These are phyloP conservation scores for Thyatira batis DNA, from an alignment of 2,888 invertebrate species.

Conservation along the genomic window DNA sequence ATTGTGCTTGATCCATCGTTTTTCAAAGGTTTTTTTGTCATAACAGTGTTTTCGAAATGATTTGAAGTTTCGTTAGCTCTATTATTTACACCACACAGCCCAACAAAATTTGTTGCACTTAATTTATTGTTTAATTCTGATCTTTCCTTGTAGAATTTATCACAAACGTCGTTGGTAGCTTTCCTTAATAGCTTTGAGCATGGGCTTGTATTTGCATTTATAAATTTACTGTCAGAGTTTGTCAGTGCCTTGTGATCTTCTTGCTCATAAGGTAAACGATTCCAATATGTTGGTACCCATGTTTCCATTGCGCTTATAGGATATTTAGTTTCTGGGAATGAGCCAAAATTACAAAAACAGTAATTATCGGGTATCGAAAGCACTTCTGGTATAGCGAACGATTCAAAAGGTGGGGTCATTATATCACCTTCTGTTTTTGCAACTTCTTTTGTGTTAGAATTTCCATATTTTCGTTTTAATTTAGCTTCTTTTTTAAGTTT, in stretches of 20 bases:
- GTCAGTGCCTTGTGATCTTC: constrained; percentile 6
- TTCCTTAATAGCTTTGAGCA: background rate
- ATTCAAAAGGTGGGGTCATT: background rate
- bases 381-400: constrained; percentile 9
- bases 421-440: background rate
- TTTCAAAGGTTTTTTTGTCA: background rate
- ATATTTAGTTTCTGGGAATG: constrained; percentile 66
- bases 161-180: background rate
- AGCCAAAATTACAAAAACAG: constrained; percentile 27
- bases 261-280: constrained; percentile 24
- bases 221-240: background rate
- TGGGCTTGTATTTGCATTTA: background rate
- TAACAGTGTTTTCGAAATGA: background rate
- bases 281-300: constrained; percentile 58
- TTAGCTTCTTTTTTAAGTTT: constrained; percentile 35
- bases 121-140: background rate
- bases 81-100: background rate
- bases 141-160: background rate
- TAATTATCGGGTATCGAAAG: constrained; percentile 17
- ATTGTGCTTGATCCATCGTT: background rate
- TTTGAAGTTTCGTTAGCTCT: background rate
- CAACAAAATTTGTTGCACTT: background rate
- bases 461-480: constrained; percentile 28
- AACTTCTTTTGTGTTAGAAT: constrained; percentile 8
- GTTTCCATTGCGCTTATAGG: constrained; percentile 55